Evolutionary conservation across 2,113 vertebrate genomes (phyloP).

Genomic region (Zapus hudsonius): DNA sequence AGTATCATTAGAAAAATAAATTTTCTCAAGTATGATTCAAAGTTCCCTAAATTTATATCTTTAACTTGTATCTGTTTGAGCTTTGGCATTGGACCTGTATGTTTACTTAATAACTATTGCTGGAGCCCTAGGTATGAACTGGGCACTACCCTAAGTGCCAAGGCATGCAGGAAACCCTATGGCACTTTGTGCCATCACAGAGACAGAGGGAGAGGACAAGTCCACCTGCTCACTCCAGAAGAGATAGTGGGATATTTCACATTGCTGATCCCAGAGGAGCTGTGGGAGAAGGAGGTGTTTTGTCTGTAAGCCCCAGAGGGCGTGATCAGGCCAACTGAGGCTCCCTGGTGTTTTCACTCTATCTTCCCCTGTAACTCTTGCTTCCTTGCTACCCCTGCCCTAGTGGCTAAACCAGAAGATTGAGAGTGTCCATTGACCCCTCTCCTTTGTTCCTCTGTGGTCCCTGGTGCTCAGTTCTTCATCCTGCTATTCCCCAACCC

Average conservation of each 20-base stretch:
- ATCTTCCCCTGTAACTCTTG: neutral
- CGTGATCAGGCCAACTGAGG: neutral
- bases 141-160: neutral
- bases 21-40: constrained; percentile 57
- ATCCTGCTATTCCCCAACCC: neutral
- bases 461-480: neutral
- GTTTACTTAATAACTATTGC: neutral
- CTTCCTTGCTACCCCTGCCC: too few relatives aligned
- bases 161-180: neutral
- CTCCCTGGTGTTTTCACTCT: neutral
- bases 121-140: accelerated
- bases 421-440: neutral
- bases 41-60: constrained; percentile 24
- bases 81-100: neutral
- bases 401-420: neutral
- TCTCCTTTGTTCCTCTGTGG: neutral
- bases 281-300: neutral
- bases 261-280: neutral
- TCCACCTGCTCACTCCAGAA: neutral
- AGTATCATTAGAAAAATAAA: constrained; percentile 58
- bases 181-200: accelerated
- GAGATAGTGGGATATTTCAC: accelerated
- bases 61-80: neutral
- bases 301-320: accelerated
- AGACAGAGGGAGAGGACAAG: neutral